Conservation (phyloP, 2,888 invertebrate species). For the Noctua pronuba region DNA sequence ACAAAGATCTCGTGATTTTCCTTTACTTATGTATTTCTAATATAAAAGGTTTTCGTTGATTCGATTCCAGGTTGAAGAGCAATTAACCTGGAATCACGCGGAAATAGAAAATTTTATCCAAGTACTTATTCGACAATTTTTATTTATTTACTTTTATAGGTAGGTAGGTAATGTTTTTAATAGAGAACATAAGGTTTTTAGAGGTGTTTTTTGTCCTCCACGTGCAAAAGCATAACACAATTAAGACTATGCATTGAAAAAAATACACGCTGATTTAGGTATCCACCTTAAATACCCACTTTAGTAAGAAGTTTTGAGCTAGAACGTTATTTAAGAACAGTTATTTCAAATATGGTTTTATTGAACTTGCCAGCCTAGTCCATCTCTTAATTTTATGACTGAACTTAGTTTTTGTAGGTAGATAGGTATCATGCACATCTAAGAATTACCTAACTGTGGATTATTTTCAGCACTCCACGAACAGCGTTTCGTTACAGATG, state of each 20-base stretch:
- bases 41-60: not conserved
- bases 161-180: not conserved
- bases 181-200: not conserved
- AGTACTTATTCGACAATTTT: not conserved
- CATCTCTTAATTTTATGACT: conserved; percentile 36
- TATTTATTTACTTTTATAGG: not conserved
- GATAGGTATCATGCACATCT: not conserved
- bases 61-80: not conserved
- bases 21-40: not conserved
- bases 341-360: conserved; percentile 54
- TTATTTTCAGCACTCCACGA: not conserved
- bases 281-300: not conserved
- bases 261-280: not conserved
- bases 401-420: conserved; percentile 33
- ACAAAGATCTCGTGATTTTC: not conserved
- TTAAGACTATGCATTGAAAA: not conserved
- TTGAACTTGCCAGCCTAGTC: conserved; percentile 40
- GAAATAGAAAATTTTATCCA: not conserved
- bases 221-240: not conserved
- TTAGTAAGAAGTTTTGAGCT: conserved; percentile 26
- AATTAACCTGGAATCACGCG: not conserved
- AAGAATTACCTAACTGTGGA: conserved; percentile 5
- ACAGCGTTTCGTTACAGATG: not conserved
- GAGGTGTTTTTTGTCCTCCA: not conserved
- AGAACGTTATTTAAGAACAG: conserved; percentile 28